Base-by-base conservation (phyloP, 1,140 invertebrate species). In the Drosophila micromelanica region DNA sequence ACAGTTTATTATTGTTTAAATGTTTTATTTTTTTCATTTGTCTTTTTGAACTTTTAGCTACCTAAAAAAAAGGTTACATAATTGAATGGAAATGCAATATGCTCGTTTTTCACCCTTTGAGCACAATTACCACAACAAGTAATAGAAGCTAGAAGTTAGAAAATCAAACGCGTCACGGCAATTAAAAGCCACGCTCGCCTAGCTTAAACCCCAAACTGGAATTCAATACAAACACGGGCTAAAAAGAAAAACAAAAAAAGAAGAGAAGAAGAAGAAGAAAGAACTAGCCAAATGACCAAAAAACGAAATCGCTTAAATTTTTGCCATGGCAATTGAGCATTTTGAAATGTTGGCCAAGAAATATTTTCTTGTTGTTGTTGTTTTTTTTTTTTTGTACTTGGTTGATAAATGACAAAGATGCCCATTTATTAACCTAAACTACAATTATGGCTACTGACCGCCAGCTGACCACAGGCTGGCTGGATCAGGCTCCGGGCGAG, bases 101-200 rank as follows among this genome's bases (percentile, higher is more conserved):
- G 23, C 46, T 48, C 64, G 23, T 23, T 40, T 23, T 40, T 5
- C 4, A 20, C 17, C 17, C 37, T 51, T 67, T 43, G 43, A 35
- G 40, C 27, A 27, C 5, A 27, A 27, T n/a, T n/a, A n/a, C n/a
- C n/a, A n/a, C 48, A 27, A 15, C 8, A 23, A 40, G 59, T 48
- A 32, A 13, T 40, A 60, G 17, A 59, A 68, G 43, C 20, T n/a
- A n/a, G 64, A 42, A 73, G 52, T 32, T 63, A 35, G 43, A 67
- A 80, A 79, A 81, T 65, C 75, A 87, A 87, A 87, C 84, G 76
- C 71, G 82, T 79, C 76, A 87, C 79, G 84, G 78, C 84, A 87
- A 87, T 87, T 87, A 87, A 87, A 89, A 82, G 68, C 78, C 46
- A 76, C 65, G 56, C 30, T 27, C 17, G 20, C 38, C 12, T 12